Base-by-base conservation (phyloP, 2,113 vertebrate species). In the Isichthys henryi region DNA sequence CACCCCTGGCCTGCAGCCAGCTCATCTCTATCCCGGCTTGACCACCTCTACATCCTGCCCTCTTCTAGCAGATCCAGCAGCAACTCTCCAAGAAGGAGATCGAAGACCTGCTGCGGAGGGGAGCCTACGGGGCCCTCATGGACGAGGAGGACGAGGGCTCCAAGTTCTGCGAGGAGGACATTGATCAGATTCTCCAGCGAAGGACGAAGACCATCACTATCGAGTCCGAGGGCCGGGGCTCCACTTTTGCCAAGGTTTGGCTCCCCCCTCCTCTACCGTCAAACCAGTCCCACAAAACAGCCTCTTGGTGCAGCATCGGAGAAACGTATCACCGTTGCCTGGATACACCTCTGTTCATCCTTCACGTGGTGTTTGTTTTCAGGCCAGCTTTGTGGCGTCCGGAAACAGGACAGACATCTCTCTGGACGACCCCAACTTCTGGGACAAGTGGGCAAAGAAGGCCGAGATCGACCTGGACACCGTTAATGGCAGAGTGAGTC, bases 381-480 rank as follows among this genome's bases (percentile, higher is more conserved):
- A 99, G 98, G 98, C 98, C 86, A 99, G 98, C 95, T 99, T 99
- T 95, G 98, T 99, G 92, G 97, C 98, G 52, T 99, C 98, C 89
- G 98, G 98, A 94, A 99, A 99, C 93, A 97, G 98, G 92, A 99
- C 98, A 91, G 98, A 99, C 95, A 99, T 99, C 93, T 97, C 98
- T 86, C 95, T 99, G 94, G 98, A 99, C 93, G 98, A 99, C 95
- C 98, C 98, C 10, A 99, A 99, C 95, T 99, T 99, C 96, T 99
- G 98, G 98, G 98, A 99, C 93, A 99, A 99, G 94, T 99, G 98
- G 98, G 98, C 98, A n/a, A 97, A 99, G 95, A 98, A 99, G 91
- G 98, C 98, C 88, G 98, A 99, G 96, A 97, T 99, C 89, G 98
- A 99, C 92, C 94, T 99, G 70, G 98, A 99, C 3, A 96, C 97